Evolutionary conservation across 2,888 invertebrate genomes (phyloP).

Genomic region (Iphiclides podalirius): DNA sequence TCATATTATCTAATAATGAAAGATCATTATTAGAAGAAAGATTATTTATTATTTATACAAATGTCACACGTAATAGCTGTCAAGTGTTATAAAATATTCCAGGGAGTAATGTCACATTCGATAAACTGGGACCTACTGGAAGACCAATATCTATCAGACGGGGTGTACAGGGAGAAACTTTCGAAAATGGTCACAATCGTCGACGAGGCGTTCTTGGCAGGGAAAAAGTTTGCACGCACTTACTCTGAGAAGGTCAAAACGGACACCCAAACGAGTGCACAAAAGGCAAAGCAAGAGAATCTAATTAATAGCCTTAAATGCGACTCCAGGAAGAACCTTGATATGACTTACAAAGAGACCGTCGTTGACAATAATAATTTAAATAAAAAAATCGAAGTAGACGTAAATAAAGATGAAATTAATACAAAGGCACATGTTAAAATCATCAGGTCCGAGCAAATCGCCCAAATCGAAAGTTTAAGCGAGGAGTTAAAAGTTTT

Average conservation of each 20-base stretch:
- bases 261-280: slow-evolving; percentile 27
- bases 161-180: slow-evolving; percentile 88
- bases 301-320: slow-evolving; percentile 27
- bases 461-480: slow-evolving; percentile 41
- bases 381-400: slow-evolving; percentile 34
- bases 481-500: slow-evolving; percentile 51
- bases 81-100: slow-evolving; percentile 38
- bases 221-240: slow-evolving; percentile 86
- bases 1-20: no score
- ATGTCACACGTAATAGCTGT: no score
- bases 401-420: slow-evolving; percentile 41
- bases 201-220: slow-evolving; percentile 86
- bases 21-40: no score
- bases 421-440: slow-evolving; percentile 37
- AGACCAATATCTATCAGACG: slow-evolving; percentile 91
- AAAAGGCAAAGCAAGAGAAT: slow-evolving; percentile 29
- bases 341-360: slow-evolving; percentile 54
- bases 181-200: slow-evolving; percentile 92
- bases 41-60: no score
- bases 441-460: slow-evolving; percentile 28
- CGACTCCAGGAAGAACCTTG: slow-evolving; percentile 39
- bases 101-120: slow-evolving; percentile 97
- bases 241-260: slow-evolving; percentile 60
- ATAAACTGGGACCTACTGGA: slow-evolving; percentile 96
- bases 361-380: slow-evolving; percentile 25